Evolutionary conservation across 2,888 invertebrate genomes (phyloP), one percentile per base, ranked within the genome.

Genomic region (Ischnus inquisitorius): DNA sequence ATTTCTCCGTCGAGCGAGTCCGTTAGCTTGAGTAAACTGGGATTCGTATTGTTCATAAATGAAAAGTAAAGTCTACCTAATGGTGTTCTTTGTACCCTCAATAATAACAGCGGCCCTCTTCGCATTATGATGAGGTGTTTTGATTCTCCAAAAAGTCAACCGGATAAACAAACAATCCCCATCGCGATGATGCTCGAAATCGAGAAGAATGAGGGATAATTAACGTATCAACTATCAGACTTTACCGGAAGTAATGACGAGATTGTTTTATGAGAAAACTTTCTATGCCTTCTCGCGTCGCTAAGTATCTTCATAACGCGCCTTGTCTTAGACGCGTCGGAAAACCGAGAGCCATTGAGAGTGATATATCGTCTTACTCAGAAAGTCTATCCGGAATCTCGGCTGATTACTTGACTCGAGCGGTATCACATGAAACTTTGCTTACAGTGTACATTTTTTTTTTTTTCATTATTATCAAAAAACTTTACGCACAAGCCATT

Each of bases 221-320:
- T 69, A 69, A 69, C 51, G 28, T 28, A 69, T 69, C 51, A 69
- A 69, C 51, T 51, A 34, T 51, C 51, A 10, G 51, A 34, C 34
- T 69, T 69, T 51, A 34, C 51, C n/a, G 28, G 16, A 51, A 19
- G 34, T 16, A 8, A 25, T 16, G 51, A 54, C 51, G 54, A 34
- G 19, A 39, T 69, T 34, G 22, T 51, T 69, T 69, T 69, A 69
- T 69, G 69, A 69, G 69, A 69, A 69, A 69, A 69, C 22, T 69
- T 69, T 51, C 67, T 25, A 19, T 16, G 34, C 54, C 0, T 22
- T 22, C 22, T 12, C 22, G 0, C 3, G 54, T 34, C 34, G 19
- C 54, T 12, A n/a, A n/a, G n/a, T n/a, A 54, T 54, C 54, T 54
- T 54, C 54, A 12, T 54, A 4, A 22, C 54, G 19, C 1, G 34